These are phyloP conservation scores for Pardosa pseudoannulata DNA, from an alignment of 2,888 invertebrate genomes.

Conservation along the genomic window DNA sequence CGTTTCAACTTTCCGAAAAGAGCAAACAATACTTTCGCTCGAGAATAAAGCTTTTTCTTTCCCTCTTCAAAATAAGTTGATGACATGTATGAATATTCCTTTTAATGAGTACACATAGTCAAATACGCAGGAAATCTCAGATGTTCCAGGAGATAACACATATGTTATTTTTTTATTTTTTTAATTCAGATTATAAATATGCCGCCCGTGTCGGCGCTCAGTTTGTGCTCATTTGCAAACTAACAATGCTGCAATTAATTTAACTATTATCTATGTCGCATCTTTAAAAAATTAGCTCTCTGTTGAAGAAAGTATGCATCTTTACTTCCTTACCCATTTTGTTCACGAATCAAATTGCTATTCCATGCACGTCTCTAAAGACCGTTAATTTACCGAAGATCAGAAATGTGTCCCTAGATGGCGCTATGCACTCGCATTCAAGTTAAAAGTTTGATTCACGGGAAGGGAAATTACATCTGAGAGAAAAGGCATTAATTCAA, in stretches of 20 bases:
- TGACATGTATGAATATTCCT: background rate
- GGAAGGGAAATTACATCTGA: too few relatives aligned
- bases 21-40: too few relatives aligned
- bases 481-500: too few relatives aligned
- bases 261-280: conserved; percentile 10
- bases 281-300: background rate
- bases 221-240: background rate
- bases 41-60: too few relatives aligned
- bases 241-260: conserved; percentile 44
- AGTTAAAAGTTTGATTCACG: too few relatives aligned
- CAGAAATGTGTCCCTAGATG: conserved; percentile 1
- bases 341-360: background rate
- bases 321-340: conserved; percentile 25
- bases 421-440: background rate
- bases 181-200: background rate
- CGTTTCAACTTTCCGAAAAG: too few relatives aligned
- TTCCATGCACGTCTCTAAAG: background rate
- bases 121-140: background rate
- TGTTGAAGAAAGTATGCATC: background rate
- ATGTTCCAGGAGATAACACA: background rate
- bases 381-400: background rate
- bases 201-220: background rate
- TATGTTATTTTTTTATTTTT: background rate
- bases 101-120: background rate
- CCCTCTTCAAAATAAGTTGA: background rate